Evolutionary conservation across 2,888 invertebrate genomes (phyloP), one percentile per base, ranked within the genome.

Genomic region (Drosophila bunnanda): DNA sequence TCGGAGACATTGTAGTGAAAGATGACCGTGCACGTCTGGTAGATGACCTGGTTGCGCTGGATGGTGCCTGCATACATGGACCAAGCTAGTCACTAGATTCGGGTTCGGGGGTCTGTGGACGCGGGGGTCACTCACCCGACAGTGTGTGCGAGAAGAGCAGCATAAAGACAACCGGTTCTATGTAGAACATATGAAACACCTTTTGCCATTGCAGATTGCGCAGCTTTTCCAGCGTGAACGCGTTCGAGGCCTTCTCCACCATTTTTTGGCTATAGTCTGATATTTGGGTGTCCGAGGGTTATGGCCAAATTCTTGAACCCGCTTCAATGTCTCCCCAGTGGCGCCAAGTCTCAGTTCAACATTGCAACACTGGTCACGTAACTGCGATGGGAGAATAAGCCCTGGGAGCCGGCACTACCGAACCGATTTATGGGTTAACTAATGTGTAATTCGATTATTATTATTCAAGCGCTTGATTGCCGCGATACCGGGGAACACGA

Each of bases 1-100:
- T 94, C 94, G 8, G 94, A 93, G 55, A 93, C 91, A 67, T 95
- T 94, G 79, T 94, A 94, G 28, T 93, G 91, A 71, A 95, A 92
- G 6, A 94, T 93, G 56, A 94, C 93, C 36, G 94, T 94, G 90
- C 96, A 97, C 2, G 95, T 95, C 77, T 95, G 94, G 87, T 95
- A 95, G 22, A 96, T 91, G 54, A 96, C 91, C 78, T 96, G 93
- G 91, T 96, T 96, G 76, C 94, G 94, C 71, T 94, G 92, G n/a
- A 95, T 89, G 4, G 92, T 90, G 55, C 80, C 92, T 92, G 58
- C 7, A 12, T 10, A 36, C 8, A 36, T 15, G 17, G 12, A 17
- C 28, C 34, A 1, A 25, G 22, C n/a, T 43, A 44, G 32, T 34
- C 20, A 52, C 22, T 25, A 36, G 32, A 46, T 38, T 25, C 28